Percentiles rank a stretch among this genome's conserved stretches.
Evolutionary conservation across 2,797 vertebrate genomes (phyloP).

Genomic region (Acipenser ruthenus): DNA sequence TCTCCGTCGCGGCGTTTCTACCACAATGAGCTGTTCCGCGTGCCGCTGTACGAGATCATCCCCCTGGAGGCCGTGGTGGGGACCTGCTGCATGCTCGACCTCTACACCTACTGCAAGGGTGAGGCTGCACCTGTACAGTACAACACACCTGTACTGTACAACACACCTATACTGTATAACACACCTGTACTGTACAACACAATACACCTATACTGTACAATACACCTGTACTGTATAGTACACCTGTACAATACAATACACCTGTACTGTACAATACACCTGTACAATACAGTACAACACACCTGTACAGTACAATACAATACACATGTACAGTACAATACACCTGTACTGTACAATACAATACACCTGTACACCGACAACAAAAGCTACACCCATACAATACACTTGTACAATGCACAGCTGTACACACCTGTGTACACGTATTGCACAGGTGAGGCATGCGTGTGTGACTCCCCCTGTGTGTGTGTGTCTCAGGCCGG

Average conservation of each 20-base stretch:
- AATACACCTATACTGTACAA: no score
- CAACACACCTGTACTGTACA: no score
- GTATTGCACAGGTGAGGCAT: no score
- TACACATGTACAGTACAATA: no score
- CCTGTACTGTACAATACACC: background rate
- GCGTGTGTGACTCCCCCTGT: constrained; percentile 17
- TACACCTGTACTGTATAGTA: background rate
- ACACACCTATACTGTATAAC: background rate
- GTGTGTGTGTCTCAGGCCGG: constrained; percentile 63
- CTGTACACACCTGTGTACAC: constrained; percentile 17
- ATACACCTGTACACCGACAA: constrained; percentile 24
- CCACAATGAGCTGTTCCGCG: constrained; percentile 93
- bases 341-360: no score
- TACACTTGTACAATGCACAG: background rate
- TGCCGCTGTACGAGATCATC: constrained; percentile 95
- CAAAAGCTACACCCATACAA: background rate
- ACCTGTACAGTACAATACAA: no score
- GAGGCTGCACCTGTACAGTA: constrained; percentile 7
- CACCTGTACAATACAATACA: background rate
- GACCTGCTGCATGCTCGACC: constrained; percentile 64
- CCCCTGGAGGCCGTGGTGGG: constrained; percentile 93
- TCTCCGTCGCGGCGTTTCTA: constrained; percentile 79
- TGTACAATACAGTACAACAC: background rate
- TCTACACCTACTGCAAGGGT: constrained; percentile 76
- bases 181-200: constrained; percentile 3